Evolutionary conservation across 2,113 vertebrate genomes (phyloP), one percentile per base, ranked within the genome.

Genomic region (Calonectris borealis): DNA sequence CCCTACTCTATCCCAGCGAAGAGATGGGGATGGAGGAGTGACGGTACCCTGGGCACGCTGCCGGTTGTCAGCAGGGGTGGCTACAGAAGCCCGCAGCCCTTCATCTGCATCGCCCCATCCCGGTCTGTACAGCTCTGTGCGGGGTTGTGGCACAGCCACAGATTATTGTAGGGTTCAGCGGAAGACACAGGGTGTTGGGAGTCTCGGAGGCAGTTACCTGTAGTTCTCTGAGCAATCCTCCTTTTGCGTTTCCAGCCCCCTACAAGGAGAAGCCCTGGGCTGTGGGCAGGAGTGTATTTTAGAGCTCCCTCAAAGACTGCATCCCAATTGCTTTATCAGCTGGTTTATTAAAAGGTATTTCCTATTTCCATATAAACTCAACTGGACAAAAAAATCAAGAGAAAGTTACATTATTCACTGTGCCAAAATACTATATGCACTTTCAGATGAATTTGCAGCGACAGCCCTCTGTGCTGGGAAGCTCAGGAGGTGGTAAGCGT

Each of bases 321-420:
- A 36, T 29, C 16, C n/a, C 6, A 7, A 51, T 93, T 76, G 66
- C 18, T 86, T 68, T 68, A 85, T 66, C n/a, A 77, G 12, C 22
- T 75, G 24, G 57, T 97, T 96, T 96, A 97, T 91, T 97, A 88
- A 52, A 77, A 55, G 7, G 7, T 38, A 48, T 84, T 94, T 88
- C 11, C 86, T 96, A 70, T n/a, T 86, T 76, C 60, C 51, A 77
- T 60, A 70, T 64, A 40, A 93, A 85, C 36, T 62, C 55, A 83
- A 58, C 15, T 54, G 54, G 26, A 79, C 42, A 84, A 64, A 95
- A 79, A 73, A 61, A 2, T 0, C n/a, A 52, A 75, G 20, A 93
- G 15, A 75, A 78, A 95, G 72, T 72, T 34, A 77, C 68, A 62
- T 86, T 44, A 49, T 58, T 85, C 25, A 26, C 18, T 38, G 16